Conservation (phyloP, 2,113 vertebrate genomes). For the Gymnorhina tibicen region DNA sequence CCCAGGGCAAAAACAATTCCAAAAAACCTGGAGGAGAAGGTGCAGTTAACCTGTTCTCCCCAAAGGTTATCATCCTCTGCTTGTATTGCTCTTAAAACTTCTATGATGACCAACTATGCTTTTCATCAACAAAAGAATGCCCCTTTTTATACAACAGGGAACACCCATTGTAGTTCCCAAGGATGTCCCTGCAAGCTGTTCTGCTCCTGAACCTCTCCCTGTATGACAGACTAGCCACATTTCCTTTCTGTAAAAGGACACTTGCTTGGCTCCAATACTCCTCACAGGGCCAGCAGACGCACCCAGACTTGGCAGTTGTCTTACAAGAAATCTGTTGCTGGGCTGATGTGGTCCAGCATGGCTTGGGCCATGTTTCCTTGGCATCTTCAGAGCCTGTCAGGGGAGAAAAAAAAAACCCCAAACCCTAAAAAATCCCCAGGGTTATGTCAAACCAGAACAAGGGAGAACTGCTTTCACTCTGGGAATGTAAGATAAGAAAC, state of each 20-base stretch:
- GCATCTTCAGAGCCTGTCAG: background rate
- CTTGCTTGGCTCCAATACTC: background rate
- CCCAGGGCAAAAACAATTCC: too few relatives aligned
- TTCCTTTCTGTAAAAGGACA: background rate
- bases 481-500: background rate
- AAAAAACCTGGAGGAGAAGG: too few relatives aligned
- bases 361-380: background rate
- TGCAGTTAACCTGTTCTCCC: too few relatives aligned
- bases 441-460: background rate
- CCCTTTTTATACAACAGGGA: background rate
- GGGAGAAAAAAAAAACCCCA: fast-evolving
- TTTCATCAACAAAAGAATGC: background rate
- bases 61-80: background rate
- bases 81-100: background rate
- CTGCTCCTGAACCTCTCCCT: background rate
- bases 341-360: background rate
- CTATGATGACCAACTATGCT: background rate
- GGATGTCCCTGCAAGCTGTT: background rate
- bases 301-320: background rate
- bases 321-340: background rate
- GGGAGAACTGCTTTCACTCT: background rate
- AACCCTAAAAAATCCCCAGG: background rate
- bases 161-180: background rate
- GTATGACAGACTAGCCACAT: background rate
- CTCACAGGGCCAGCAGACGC: background rate